Conservation (phyloP, 2,113 vertebrate genomes). For the Apus apus region DNA sequence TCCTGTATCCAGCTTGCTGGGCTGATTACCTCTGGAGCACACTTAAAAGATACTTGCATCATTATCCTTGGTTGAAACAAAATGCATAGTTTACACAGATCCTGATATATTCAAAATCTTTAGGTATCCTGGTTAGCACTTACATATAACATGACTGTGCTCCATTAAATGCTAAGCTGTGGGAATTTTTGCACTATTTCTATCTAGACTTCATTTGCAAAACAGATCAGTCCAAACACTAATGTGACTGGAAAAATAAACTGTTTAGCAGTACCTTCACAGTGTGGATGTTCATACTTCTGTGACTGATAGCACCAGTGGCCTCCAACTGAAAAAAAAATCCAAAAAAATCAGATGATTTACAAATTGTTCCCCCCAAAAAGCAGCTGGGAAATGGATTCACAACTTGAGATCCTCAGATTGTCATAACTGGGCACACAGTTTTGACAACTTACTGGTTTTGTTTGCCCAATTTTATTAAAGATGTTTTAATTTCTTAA, state of each 20-base stretch:
- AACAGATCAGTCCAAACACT: background rate
- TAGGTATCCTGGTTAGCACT: background rate
- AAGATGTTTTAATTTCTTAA: background rate
- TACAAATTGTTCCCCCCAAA: too few species aligned
- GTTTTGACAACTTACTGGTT: background rate
- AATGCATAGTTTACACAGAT: background rate
- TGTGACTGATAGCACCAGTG: slow-evolving; percentile 66
- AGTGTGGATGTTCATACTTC: background rate
- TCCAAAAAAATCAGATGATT: background rate
- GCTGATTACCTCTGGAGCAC: background rate
- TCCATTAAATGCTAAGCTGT: background rate
- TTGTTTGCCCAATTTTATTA: background rate
- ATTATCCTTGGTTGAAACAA: background rate
- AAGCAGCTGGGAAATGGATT: background rate
- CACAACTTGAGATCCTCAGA: background rate
- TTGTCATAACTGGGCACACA: background rate
- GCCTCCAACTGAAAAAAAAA: background rate
- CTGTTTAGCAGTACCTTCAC: slow-evolving; percentile 30
- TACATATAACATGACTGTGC: rapidly evolving
- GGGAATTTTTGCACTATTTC: background rate
- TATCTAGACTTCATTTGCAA: background rate
- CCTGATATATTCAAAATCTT: background rate
- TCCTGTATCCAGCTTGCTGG: background rate
- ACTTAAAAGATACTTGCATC: background rate
- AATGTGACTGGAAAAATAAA: background rate